Evolutionary conservation across 2,113 vertebrate species (phyloP), one percentile per base, ranked within the genome.

Genomic region (Ursus arctos): DNA sequence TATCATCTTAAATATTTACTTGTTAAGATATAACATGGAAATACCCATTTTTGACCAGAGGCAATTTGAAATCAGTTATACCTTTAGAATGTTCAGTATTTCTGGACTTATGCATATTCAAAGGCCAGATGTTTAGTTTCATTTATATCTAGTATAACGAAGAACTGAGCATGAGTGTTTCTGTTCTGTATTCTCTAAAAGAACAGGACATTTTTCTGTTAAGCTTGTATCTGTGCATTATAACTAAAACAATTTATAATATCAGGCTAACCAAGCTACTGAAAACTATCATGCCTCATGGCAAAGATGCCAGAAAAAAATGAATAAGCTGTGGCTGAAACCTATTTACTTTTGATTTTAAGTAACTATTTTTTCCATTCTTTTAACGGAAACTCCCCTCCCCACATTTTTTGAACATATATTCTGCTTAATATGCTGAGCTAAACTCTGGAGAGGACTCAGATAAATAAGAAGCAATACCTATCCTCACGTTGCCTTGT

Each of bases 21-120:
- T 94, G 67, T 90, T 96, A 96, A 92, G 80, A 94, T 88, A 36
- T 53, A 91, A 94, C 51, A 40, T 65, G 49, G 67, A 77, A 84
- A 88, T 82, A 55, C n/a, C 22, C 43, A 9, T 89, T 89, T 92
- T 76, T 74, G 28, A 83, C 28, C 63, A 92, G 65, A 93, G 49
- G 26, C 16, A 26, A 22, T 95, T 91, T 81, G 71, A 79, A 88
- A 82, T 92, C n/a, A 96, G 49, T 92, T 96, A 94, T 8, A 55
- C 47, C 16, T 96, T 86, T 67, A 77, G 18, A 94, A 93, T 80
- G 40, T 84, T 93, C 63, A 55, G 9, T 76, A 74, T 85, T 85
- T 84, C 76, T 93, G 85, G n/a, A 59, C 4, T 96, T 91, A 71
- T 0, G 26, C 81, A 88, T 92, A 93, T 92, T 79, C 53, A 55